Base-by-base conservation (phyloP, 2,797 vertebrate species). In the Luscinia luscinia region DNA sequence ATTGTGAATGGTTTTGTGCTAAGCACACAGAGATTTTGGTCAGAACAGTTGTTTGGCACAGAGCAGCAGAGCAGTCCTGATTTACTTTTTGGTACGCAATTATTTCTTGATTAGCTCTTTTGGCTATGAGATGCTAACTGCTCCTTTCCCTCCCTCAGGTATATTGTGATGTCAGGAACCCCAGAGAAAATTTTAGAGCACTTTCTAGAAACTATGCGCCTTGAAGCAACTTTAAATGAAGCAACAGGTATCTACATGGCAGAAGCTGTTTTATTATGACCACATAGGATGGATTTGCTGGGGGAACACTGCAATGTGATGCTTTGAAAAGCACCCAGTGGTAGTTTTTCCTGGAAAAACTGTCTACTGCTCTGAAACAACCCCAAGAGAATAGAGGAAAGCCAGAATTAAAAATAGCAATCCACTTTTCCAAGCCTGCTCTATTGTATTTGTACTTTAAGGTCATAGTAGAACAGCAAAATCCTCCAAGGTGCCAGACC, bases 131-230 rank as follows among this genome's bases (percentile, higher is more conserved):
- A 95, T 58, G 21, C 41, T 96, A 90, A 95, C 87, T 52, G 13
- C 38, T 80, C n/a, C 83, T 94, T 96, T 97, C 32, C 89, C 32
- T 96, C 83, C 69, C 59, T 30, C 92, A 99, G 99, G 97, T 99
- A 99, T 98, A 99, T 98, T 96, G 99, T 99, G 97, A 99, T 99
- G 99, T 99, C 99, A 87, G 99, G 99, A 97, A 99, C 99, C 22
- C 99, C 99, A 55, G 99, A 99, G 98, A 99, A 99, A 98, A 99
- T 99, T 97, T 98, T 99, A 98, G 99, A 99, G 97, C 99, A 99
- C 97, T 99, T 99, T 97, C 98, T 99, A 87, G 99, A 99, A 98
- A 99, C 99, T 45, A 99, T 99, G 98, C 98, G 99, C 73, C 97
- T 99, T 97, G 99, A 99, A 97, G 98, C 98, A 94, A 98, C 98